Conservation (phyloP, 1,140 invertebrate species). For the Drosophila setifemur region DNA sequence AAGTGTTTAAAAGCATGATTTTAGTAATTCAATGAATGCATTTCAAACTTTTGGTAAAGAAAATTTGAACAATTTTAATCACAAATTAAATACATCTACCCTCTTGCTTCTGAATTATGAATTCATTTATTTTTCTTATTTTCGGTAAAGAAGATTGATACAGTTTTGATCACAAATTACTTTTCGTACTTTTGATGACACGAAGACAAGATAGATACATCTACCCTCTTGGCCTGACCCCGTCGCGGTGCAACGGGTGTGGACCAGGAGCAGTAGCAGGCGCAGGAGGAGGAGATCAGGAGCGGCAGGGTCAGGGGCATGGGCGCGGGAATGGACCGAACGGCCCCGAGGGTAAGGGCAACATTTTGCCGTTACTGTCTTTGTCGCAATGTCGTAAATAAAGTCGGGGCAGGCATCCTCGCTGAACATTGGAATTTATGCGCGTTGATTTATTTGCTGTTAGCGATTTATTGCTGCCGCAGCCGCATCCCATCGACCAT, state of each 20-base stretch:
- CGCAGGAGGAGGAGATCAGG: not conserved
- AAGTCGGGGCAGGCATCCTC: constrained; percentile 73
- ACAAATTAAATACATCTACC: no score
- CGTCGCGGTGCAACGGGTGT: not conserved
- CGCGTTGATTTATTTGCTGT: constrained; percentile 82
- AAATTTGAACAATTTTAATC: no score
- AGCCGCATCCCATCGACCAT: constrained; percentile 54
- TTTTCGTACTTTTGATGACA: not conserved
- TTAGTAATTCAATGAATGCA: no score
- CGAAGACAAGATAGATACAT: not conserved
- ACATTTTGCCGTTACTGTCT: constrained; percentile 74
- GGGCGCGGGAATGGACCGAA: not conserved
- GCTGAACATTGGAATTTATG: constrained; percentile 81
- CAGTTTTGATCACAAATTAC: not conserved
- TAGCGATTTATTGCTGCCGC: constrained; percentile 81
- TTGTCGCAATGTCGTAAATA: constrained; percentile 80
- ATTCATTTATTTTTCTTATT: no score
- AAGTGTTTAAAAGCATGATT: no score
- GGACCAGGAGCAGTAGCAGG: not conserved
- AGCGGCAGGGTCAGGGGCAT: constrained; percentile 14
- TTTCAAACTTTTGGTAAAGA: no score
- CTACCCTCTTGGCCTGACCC: constrained; percentile 22
- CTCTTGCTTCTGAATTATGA: no score
- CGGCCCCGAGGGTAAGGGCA: constrained; percentile 29
- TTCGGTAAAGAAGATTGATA: no score